Base-by-base conservation (phyloP, 1,140 invertebrate genomes). In the Ptiloglossa arizonensis region DNA sequence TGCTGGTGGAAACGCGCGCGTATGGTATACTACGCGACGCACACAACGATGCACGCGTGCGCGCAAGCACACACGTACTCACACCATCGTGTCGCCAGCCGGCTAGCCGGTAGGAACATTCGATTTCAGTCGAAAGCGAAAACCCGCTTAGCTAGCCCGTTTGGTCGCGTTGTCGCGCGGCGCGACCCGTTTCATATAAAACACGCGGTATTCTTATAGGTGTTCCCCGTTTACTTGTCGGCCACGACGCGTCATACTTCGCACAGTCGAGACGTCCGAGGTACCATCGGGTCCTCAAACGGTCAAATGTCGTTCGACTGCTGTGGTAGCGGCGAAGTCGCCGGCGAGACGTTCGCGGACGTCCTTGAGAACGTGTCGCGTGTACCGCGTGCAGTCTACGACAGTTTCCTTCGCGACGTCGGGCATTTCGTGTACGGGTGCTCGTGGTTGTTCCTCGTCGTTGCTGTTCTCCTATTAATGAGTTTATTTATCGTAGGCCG, bases 291-390 rank as follows among this genome's bases (percentile, higher is more conserved):
- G 27, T 17, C 19, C 19, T 17, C 41, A 17, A 68, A 41, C n/a
- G 48, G 60, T 68, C 76, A 86, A 78, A 90, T 90, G 89, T 89
- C 89, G 69, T 89, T 86, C 79, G 89, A 90, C 11, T 90, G 89
- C 29, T 90, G 89, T 63, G 87, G 89, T 50, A 78, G 86, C 75
- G 83, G 83, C 60, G 73, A 62, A 17, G 66, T 60, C 19, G 71
- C 75, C 70, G 88, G 89, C 66, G 81, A 86, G n/a, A 79, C 87
- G 57, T 85, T 90, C 54, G 38, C 9, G 9, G 32, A 69, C 50
- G 77, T 68, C 52, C 63, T 88, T 60, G 66, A 77, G 24, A 57
- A 44, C 44, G 66, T 71, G 35, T 35, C 63, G 56, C 62, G 54
- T 17, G 44, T 50, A 44, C 24, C 48, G 24, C 74, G 79, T 29